Evolutionary conservation across 2,797 vertebrate genomes (phyloP).

Genomic region (Sebastes vulpes): DNA sequence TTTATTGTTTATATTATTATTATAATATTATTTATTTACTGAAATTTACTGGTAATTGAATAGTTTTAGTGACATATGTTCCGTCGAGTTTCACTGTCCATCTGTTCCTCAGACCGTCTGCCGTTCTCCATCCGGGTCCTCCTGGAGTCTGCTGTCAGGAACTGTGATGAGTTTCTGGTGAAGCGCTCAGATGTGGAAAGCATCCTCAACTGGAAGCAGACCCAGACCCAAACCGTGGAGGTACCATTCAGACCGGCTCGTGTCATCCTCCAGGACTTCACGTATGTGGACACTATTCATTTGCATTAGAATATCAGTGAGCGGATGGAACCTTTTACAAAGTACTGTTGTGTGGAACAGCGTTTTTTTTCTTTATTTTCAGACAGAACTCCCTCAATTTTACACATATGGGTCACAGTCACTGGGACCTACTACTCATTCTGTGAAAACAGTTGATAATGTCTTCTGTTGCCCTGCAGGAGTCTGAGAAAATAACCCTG

Average conservation of each 20-base stretch:
- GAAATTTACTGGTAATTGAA: too few relatives aligned
- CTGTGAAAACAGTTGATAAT: background rate
- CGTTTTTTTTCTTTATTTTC: background rate
- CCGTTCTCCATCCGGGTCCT: slow-evolving; percentile 96
- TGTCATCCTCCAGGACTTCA: slow-evolving; percentile 98
- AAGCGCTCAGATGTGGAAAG: slow-evolving; percentile 93
- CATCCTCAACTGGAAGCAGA: slow-evolving; percentile 93
- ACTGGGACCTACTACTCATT: background rate
- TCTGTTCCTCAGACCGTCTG: slow-evolving; percentile 82
- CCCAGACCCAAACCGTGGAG: slow-evolving; percentile 92
- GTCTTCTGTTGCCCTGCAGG: background rate
- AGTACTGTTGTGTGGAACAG: background rate
- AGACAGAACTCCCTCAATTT: background rate
- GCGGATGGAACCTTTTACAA: background rate
- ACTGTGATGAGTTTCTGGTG: slow-evolving; percentile 96
- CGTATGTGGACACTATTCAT: slow-evolving; percentile 79
- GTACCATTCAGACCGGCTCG: slow-evolving; percentile 96
- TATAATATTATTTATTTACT: too few relatives aligned
- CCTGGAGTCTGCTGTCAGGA: slow-evolving; percentile 94
- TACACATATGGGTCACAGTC: background rate
- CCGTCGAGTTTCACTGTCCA: background rate
- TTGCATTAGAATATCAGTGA: background rate
- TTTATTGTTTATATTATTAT: too few relatives aligned
- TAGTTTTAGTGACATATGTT: background rate
- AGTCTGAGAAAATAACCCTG: too few relatives aligned